These are phyloP conservation scores for Acrobasis suavella DNA, from an alignment of 2,888 invertebrate genomes.

Conservation along the genomic window DNA sequence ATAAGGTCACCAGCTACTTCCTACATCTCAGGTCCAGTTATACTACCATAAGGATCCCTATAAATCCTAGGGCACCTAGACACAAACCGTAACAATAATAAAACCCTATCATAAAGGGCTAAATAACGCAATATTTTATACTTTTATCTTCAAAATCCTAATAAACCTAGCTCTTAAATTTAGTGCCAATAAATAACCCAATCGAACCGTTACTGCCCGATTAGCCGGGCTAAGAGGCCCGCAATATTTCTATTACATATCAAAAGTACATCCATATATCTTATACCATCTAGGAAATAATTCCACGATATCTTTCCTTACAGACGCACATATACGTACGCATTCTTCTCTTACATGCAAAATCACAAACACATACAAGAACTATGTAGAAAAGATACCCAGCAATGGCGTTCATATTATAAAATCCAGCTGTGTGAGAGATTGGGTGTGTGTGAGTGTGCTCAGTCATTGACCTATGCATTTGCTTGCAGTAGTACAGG, in stretches of 20 bases:
- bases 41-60: constrained; percentile 5
- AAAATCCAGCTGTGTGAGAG: constrained; percentile 48
- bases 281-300: constrained; percentile 76
- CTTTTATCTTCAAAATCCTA: constrained; percentile 59
- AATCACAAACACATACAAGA: constrained; percentile 64
- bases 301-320: constrained; percentile 78
- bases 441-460: constrained; percentile 56
- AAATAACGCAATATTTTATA: constrained; percentile 53
- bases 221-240: constrained; percentile 44
- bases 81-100: constrained; percentile 26
- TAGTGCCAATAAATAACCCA: constrained; percentile 69
- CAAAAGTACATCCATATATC: constrained; percentile 44
- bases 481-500: constrained; percentile 79
- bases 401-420: constrained; percentile 29
- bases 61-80: constrained; percentile 29
- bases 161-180: constrained; percentile 72
- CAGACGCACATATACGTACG: constrained; percentile 70
- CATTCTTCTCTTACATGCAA: constrained; percentile 81
- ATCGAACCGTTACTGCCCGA: constrained; percentile 64
- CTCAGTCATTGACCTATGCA: constrained; percentile 76
- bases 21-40: neutral
- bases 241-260: constrained; percentile 50
- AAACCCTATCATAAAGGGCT: constrained; percentile 35
- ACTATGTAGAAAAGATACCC: constrained; percentile 52
- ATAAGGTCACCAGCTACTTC: neutral